Evolutionary conservation across 2,113 vertebrate species (phyloP).

Genomic region (Brachypodius melanocephalos): DNA sequence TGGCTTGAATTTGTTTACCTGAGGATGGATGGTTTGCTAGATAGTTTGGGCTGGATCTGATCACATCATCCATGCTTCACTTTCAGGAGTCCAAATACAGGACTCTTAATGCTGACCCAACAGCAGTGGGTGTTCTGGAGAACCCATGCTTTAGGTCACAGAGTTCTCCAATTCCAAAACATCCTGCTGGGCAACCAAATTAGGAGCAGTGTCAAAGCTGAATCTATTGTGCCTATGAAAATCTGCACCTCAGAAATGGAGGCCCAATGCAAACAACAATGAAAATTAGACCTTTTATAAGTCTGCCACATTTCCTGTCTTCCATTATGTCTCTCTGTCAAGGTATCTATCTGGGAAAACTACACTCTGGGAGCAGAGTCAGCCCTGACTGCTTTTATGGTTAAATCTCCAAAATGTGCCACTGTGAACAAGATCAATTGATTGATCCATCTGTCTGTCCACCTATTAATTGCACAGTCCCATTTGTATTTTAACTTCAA

Average conservation of each 20-base stretch:
- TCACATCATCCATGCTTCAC: not conserved
- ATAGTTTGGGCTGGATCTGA: not conserved
- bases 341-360: not conserved
- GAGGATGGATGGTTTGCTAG: not conserved
- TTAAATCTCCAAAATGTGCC: not conserved
- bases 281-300: not conserved
- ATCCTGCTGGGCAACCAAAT: not conserved
- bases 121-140: not conserved
- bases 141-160: not conserved
- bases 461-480: not conserved
- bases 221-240: not conserved
- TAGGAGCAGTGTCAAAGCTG: not conserved
- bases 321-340: not conserved
- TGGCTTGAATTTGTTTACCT: constrained; percentile 7
- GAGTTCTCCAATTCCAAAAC: not conserved
- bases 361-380: not conserved
- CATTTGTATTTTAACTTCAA: not conserved
- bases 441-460: not conserved
- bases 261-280: not conserved
- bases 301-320: not conserved
- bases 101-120: not conserved
- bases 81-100: constrained; percentile 1
- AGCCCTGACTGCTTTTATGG: not conserved
- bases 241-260: not conserved
- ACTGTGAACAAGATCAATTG: not conserved